Conservation (phyloP, 2,888 invertebrate genomes). For the Caenorhabditis zanzibari region DNA sequence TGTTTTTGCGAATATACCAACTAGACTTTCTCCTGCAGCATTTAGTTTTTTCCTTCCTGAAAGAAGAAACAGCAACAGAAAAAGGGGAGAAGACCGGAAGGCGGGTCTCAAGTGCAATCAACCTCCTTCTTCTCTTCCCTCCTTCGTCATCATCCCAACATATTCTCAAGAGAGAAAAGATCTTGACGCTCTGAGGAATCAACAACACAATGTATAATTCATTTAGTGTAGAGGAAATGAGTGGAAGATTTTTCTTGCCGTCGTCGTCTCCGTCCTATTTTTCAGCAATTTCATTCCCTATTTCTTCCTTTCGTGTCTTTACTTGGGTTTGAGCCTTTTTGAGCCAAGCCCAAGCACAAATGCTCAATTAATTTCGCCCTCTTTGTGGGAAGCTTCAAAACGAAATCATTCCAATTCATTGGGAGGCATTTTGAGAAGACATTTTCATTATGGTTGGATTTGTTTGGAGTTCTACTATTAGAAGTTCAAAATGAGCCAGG, state of each 20-base stretch:
- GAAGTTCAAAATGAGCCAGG: too few species aligned
- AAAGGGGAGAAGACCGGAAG: conserved; percentile 17
- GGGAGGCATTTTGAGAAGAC: too few species aligned
- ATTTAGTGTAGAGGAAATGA: conserved; percentile 51
- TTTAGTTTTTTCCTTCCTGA: conserved; percentile 19
- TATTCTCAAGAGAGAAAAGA: conserved; percentile 18
- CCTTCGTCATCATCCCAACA: background rate
- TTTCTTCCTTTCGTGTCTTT: background rate
- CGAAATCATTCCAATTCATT: background rate
- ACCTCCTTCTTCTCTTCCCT: conserved; percentile 26
- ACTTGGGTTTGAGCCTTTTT: conserved; percentile 1
- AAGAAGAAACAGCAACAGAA: background rate
- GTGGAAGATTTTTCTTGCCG: conserved; percentile 15
- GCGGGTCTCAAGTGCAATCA: conserved; percentile 48
- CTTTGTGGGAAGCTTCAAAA: background rate
- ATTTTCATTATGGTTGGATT: too few species aligned
- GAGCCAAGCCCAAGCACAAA: conserved; percentile 14
- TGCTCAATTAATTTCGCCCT: conserved; percentile 37
- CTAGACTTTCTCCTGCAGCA: too few species aligned
- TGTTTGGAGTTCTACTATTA: too few species aligned
- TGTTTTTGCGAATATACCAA: too few species aligned
- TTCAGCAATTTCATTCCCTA: background rate
- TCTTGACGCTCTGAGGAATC: conserved; percentile 13
- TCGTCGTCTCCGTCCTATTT: background rate
- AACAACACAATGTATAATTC: conserved; percentile 53